Conservation (phyloP, 2,797 vertebrate genomes). For the Gymnoscopelus microlampas region DNA sequence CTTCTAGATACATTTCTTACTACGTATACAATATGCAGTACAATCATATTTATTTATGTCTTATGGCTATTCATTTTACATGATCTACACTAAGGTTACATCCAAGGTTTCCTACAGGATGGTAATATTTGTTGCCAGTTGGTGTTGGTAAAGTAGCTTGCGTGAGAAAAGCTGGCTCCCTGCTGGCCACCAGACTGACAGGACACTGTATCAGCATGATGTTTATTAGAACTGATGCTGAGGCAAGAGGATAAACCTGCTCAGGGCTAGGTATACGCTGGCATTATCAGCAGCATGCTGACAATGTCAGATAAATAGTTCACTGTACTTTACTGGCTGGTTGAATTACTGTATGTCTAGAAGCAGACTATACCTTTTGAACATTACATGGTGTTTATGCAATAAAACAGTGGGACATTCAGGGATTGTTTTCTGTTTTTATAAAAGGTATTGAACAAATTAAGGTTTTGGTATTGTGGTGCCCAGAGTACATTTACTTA, state of each 20-base stretch:
- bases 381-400: neutral
- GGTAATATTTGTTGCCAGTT: slow-evolving; percentile 34
- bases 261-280: slow-evolving; percentile 46
- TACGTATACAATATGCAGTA: too few relatives aligned
- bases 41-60: too few relatives aligned
- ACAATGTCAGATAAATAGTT: slow-evolving; percentile 9
- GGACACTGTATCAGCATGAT: slow-evolving; percentile 44
- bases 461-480: too few relatives aligned
- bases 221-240: slow-evolving; percentile 56
- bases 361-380: neutral
- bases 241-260: slow-evolving; percentile 44
- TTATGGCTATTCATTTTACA: too few relatives aligned
- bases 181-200: slow-evolving; percentile 39
- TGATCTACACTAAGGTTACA: neutral
- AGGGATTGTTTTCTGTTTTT: neutral
- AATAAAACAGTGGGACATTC: neutral
- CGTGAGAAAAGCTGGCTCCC: slow-evolving; percentile 19
- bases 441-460: neutral
- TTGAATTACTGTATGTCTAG: too few relatives aligned
- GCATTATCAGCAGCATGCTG: slow-evolving; percentile 29
- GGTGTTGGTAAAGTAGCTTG: slow-evolving; percentile 13
- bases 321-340: neutral
- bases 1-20: neutral
- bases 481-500: too few relatives aligned
- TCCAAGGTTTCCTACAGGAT: neutral